Base-by-base conservation (phyloP, 2,888 invertebrate genomes). In the Drosophila helvetica region DNA sequence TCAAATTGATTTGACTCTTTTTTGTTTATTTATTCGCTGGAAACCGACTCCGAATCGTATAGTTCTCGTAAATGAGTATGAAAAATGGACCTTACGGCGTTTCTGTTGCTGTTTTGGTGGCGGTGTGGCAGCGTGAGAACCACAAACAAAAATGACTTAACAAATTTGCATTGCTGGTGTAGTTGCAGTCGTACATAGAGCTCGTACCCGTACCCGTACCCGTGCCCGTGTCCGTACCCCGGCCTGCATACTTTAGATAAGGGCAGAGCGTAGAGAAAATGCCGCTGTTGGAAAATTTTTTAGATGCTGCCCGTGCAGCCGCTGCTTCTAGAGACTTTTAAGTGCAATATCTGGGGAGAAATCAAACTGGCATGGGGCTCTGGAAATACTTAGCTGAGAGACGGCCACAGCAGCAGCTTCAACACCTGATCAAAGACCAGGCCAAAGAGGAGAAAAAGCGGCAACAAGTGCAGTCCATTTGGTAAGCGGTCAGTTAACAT, bases 341-440 rank as follows among this genome's bases (percentile, higher is more conserved):
- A 87, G 85, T 85, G 87, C 83, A 82, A 78, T 66, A 67, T 83
- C 83, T 86, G 22, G 61, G 82, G 79, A 79, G 77, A 79, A 85
- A 84, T 84, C 87, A 86, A 78, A 47, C 51, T 74, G 78, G 78
- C 79, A 74, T 79, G 70, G 70, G 69, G 61, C 65, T 64, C 64
- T 52, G 60, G 58, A 60, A 57, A 51, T 71, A 55, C 58, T 48
- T 30, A 55, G 27, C 19, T 18, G 47, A 15, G 43, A 60, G 50
- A 42, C 48, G 42, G 50, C 60, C 46, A 5, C 30, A 42, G 27
- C 47, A 45, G 80, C 86, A 82, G 81, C 89, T 89, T 91, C 90
- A 91, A 91, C 91, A 91, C 91, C 90, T 91, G 91, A 90, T 91
- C 87, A 81, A 85, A 89, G 77, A 88, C 74, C 75, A 81, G 51